A percentile compares a stretch with the other conserved stretches of the same genome.
Conservation (phyloP, 2,888 invertebrate genomes). For the Drosophila lutescens region DNA sequence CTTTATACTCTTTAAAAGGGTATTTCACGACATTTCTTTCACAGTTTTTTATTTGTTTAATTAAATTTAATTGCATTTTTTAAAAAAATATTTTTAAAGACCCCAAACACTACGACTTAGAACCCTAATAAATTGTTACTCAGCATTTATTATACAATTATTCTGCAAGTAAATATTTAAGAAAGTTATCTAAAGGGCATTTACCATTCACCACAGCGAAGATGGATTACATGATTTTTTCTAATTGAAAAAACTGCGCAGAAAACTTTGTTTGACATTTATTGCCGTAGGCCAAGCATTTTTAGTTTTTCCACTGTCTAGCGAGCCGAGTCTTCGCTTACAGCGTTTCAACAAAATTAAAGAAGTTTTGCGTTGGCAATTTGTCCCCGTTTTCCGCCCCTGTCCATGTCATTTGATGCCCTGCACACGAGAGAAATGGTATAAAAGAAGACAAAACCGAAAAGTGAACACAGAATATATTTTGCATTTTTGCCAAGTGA, state of each 20-base stretch:
- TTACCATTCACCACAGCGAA: not conserved
- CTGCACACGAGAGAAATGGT: slow-evolving; percentile 10
- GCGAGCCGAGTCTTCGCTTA: slow-evolving; percentile 41
- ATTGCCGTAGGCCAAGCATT: slow-evolving; percentile 73
- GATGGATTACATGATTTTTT: slow-evolving; percentile 34
- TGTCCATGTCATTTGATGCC: slow-evolving; percentile 21
- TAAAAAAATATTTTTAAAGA: too few species aligned
- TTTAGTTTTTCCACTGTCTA: slow-evolving; percentile 50
- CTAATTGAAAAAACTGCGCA: slow-evolving; percentile 69
- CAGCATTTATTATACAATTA: too few species aligned
- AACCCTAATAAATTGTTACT: too few species aligned
- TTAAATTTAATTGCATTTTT: too few species aligned
- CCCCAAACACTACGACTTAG: too few species aligned
- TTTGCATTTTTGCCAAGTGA: slow-evolving; percentile 46
- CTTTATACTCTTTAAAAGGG: slow-evolving; percentile 3
- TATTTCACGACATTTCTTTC: not conserved
- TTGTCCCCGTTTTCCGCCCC: slow-evolving; percentile 48
- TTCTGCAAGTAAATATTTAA: too few species aligned
- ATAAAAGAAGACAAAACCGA: slow-evolving; percentile 10
- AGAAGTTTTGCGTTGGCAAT: slow-evolving; percentile 71
- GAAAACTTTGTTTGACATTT: slow-evolving; percentile 71
- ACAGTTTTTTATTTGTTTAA: not conserved
- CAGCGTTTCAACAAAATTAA: slow-evolving; percentile 70
- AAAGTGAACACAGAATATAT: slow-evolving; percentile 28
- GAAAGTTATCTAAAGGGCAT: slow-evolving; percentile 1